Evolutionary conservation across 2,888 invertebrate genomes (phyloP).

Genomic region (Halictus ligatus): DNA sequence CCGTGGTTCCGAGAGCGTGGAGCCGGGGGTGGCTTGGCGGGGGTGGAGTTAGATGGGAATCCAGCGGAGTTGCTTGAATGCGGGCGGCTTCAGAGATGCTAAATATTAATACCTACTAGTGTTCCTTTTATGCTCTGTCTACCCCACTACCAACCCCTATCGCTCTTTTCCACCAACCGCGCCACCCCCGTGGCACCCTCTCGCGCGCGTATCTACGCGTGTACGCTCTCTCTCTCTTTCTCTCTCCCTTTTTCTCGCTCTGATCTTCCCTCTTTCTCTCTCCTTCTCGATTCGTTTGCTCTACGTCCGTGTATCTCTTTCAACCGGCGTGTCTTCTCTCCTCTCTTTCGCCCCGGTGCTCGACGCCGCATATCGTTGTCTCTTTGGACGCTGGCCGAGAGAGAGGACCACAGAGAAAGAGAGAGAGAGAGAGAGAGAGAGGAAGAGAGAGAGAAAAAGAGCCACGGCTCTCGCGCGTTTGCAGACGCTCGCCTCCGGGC

Average conservation of each 20-base stretch:
- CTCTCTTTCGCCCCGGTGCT: constrained; percentile 28
- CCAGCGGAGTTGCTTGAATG: constrained; percentile 80
- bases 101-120: constrained; percentile 84
- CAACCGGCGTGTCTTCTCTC: constrained; percentile 48
- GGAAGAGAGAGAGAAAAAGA: background rate
- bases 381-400: constrained; percentile 62
- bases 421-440: background rate
- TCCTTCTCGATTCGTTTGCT: background rate
- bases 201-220: constrained; percentile 34
- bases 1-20: constrained; percentile 45
- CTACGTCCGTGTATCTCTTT: constrained; percentile 41
- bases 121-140: constrained; percentile 81
- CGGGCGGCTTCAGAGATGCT: constrained; percentile 82
- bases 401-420: constrained; percentile 17
- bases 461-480: constrained; percentile 43
- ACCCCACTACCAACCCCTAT: constrained; percentile 71
- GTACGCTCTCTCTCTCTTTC: background rate
- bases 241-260: background rate
- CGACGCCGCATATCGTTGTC: constrained; percentile 52
- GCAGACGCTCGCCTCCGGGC: constrained; percentile 63
- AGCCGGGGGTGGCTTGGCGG: background rate
- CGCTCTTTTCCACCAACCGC: constrained; percentile 67
- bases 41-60: constrained; percentile 77
- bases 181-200: constrained; percentile 35
- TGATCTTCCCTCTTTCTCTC: background rate